Conservation (phyloP, 2,888 invertebrate genomes). For the Rambutsinella grinnellia region DNA sequence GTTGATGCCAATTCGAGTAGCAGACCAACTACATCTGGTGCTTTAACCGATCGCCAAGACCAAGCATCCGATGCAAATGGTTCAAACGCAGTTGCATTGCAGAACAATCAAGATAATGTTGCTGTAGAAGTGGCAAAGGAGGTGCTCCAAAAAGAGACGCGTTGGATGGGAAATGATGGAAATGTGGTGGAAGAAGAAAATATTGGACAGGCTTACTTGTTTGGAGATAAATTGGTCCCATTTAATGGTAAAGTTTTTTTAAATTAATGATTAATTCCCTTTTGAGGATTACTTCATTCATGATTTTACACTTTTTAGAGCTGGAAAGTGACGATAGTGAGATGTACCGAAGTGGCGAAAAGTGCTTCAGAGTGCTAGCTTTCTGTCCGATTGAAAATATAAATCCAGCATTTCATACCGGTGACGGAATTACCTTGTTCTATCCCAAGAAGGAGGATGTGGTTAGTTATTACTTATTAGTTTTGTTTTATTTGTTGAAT, state of each 20-base stretch:
- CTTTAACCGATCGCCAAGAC: neutral
- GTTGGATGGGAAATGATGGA: constrained; percentile 55
- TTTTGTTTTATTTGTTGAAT: neutral
- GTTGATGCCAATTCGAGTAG: neutral
- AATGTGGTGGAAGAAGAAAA: constrained; percentile 42
- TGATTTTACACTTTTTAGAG: constrained; percentile 21
- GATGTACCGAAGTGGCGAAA: constrained; percentile 55
- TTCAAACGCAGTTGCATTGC: neutral
- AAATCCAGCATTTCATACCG: constrained; percentile 41
- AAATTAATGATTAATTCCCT: no score
- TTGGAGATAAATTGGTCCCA: constrained; percentile 59
- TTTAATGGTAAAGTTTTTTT: constrained; percentile 57
- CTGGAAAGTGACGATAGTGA: constrained; percentile 28
- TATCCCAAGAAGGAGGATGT: constrained; percentile 52
- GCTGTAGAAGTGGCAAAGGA: constrained; percentile 39
- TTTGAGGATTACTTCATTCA: neutral
- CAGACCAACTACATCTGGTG: neutral
- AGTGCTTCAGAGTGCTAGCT: constrained; percentile 60
- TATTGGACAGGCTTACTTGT: constrained; percentile 53
- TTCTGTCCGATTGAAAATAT: constrained; percentile 61
- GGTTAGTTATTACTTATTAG: constrained; percentile 20
- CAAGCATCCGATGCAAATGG: neutral
- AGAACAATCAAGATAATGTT: neutral
- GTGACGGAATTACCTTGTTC: constrained; percentile 58
- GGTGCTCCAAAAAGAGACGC: constrained; percentile 41